A percentile compares a stretch with the other conserved stretches of the same genome.
Evolutionary conservation across 2,888 invertebrate genomes (phyloP).

Genomic region (Notocelia uddmanniana): DNA sequence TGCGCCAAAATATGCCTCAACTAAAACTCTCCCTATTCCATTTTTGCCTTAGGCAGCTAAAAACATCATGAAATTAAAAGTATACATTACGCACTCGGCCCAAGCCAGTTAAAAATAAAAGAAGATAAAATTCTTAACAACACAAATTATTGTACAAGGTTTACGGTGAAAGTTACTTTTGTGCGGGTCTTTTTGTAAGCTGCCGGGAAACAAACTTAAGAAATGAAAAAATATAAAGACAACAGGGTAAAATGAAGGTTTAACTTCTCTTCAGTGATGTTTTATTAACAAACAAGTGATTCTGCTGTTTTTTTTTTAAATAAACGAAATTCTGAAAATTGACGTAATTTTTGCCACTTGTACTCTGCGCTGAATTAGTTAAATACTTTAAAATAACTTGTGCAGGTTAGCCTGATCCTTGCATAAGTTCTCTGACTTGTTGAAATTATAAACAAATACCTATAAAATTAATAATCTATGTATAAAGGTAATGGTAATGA

Average conservation of each 20-base stretch:
- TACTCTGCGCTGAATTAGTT: too few species aligned
- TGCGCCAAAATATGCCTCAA: neutral
- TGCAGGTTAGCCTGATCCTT: too few species aligned
- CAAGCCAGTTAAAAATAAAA: neutral
- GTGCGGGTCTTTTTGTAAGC: neutral
- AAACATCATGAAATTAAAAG: constrained; percentile 11
- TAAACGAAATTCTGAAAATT: too few species aligned
- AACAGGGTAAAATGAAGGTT: neutral
- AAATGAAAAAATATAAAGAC: neutral
- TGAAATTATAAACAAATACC: too few species aligned
- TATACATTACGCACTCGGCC: neutral
- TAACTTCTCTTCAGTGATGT: neutral
- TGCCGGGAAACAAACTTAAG: neutral
- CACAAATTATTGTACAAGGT: constrained; percentile 17
- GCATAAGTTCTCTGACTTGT: too few species aligned
- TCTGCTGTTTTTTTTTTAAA: too few species aligned
- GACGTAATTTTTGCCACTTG: too few species aligned
- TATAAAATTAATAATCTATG: too few species aligned
- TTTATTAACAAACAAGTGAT: neutral
- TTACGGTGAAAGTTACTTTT: constrained; percentile 24
- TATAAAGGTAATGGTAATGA: too few species aligned
- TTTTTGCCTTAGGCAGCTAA: neutral
- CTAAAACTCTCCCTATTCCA: neutral
- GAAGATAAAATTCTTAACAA: constrained; percentile 14
- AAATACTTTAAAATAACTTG: too few species aligned